Evolutionary conservation across 2,888 invertebrate genomes (phyloP), one percentile per base, ranked within the genome.

Genomic region (Hypolimnas misippus): DNA sequence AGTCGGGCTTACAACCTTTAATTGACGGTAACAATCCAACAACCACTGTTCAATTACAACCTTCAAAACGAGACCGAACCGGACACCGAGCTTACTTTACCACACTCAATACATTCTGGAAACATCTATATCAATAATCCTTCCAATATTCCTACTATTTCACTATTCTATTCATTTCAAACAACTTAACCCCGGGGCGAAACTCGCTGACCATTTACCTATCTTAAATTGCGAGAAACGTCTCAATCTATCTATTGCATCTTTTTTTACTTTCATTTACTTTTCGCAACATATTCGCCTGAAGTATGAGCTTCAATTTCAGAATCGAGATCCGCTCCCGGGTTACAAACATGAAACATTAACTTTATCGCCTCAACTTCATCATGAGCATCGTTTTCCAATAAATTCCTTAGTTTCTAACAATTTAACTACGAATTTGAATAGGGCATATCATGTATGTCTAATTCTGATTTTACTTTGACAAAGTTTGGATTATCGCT

Each of bases 401-500:
- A 63, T 51, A 57, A 54, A 57, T 62, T 73, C 74, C 69, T 75
- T 61, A 51, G 7, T 53, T 53, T 50, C 62, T 68, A 69, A 65
- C 42, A 67, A 75, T 73, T 70, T 74, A 75, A 84, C 84, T 88
- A 88, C 73, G 85, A 71, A 52, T 66, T 67, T 42, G 69, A 81
- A 70, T 83, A 86, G 17, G 65, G 63, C 67, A 81, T 77, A 57
- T 84, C 83, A 64, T 77, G 74, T 61, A 46, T 12, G 21, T 87
- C 83, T 52, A 79, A 58, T 73, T 91, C 91, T 57, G 86, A 73
- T 76, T 91, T 90, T 58, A 90, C 82, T 76, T 87, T 89, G 63
- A 83, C 70, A 70, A 88, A 88, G 73, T 89, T 89, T 10, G 95
- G 94, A 74, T 94, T 94, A 66, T 93, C 93, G 7, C 95, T 95